Evolutionary conservation across 2,797 vertebrate genomes (phyloP).

Genomic region (Darevskia nairensis): DNA sequence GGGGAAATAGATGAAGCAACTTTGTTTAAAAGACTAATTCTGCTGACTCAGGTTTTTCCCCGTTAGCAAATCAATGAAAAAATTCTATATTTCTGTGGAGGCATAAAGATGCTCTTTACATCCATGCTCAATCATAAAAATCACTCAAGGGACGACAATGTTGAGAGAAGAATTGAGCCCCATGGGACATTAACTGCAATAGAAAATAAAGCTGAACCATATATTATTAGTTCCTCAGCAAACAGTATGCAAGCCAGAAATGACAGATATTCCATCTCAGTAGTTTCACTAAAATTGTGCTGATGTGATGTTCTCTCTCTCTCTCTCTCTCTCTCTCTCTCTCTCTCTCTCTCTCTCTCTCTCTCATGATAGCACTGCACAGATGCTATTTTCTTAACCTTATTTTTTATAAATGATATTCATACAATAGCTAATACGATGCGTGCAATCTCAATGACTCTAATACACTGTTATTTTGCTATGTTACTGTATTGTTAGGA

Average conservation of each 20-base stretch:
- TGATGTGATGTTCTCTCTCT: slow-evolving; percentile 40
- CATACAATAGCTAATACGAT: neutral
- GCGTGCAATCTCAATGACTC: neutral
- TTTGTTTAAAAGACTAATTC: slow-evolving; percentile 7
- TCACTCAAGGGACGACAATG: slow-evolving; percentile 1
- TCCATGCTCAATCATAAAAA: slow-evolving; percentile 4
- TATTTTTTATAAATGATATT: neutral
- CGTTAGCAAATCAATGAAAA: slow-evolving; percentile 15
- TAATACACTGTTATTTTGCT: neutral
- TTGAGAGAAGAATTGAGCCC: neutral
- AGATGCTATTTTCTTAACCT: slow-evolving; percentile 13
- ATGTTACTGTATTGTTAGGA: neutral
- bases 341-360: too few relatives aligned
- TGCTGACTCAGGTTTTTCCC: neutral
- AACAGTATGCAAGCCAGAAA: neutral
- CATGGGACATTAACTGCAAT: slow-evolving; percentile 11
- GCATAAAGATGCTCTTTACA: neutral
- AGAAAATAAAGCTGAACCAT: neutral
- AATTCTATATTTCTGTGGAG: neutral
- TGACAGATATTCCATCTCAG: slow-evolving; percentile 10
- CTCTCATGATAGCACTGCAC: slow-evolving; percentile 30
- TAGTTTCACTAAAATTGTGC: slow-evolving; percentile 6
- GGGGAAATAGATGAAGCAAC: neutral
- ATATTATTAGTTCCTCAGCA: slow-evolving; percentile 10
- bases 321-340: neutral